phyloP scores from a whole-genome alignment of 2,797 vertebrate species.

The Chaenodraco wilsoni region DNA sequence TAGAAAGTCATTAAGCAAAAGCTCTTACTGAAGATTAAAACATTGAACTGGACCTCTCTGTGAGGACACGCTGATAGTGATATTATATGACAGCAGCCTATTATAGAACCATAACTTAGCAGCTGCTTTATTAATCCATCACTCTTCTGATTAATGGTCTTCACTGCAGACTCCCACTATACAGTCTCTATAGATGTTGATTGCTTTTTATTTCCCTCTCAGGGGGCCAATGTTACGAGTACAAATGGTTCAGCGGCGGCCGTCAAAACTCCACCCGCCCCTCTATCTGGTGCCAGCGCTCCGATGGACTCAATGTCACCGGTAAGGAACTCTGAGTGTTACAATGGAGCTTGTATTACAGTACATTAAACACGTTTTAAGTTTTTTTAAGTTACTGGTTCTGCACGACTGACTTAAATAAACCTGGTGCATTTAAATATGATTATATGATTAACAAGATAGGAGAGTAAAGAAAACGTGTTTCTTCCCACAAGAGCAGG shows the following conservation, averaged over 20 bases:
- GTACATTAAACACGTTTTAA: no score
- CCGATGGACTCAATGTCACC: constrained; percentile 95
- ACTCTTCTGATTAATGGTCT: constrained; percentile 47
- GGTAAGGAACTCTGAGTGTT: constrained; percentile 78
- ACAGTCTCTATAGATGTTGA: constrained; percentile 11
- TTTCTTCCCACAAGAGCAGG: neutral
- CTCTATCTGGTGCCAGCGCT: constrained; percentile 92
- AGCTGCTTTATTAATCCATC: constrained; percentile 70
- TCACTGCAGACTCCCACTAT: constrained; percentile 12
- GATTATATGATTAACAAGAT: neutral
- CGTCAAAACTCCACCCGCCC: constrained; percentile 86
- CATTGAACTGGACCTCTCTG: constrained; percentile 52
- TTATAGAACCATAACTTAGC: constrained; percentile 58
- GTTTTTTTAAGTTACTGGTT: no score
- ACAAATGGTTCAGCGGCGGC: constrained; percentile 90
- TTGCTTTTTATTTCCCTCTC: constrained; percentile 37
- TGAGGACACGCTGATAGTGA: constrained; percentile 48
- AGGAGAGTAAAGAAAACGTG: neutral
- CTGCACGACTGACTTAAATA: neutral
- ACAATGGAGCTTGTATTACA: neutral
- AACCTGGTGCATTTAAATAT: neutral
- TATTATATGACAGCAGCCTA: constrained; percentile 53
- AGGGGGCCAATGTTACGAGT: constrained; percentile 95
- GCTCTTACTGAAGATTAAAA: constrained; percentile 72
- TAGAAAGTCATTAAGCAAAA: constrained; percentile 74